Percentiles rank a stretch among this genome's conserved stretches.
phyloP scores from a whole-genome alignment of 2,113 vertebrate species.

The Pimephales promelas region DNA sequence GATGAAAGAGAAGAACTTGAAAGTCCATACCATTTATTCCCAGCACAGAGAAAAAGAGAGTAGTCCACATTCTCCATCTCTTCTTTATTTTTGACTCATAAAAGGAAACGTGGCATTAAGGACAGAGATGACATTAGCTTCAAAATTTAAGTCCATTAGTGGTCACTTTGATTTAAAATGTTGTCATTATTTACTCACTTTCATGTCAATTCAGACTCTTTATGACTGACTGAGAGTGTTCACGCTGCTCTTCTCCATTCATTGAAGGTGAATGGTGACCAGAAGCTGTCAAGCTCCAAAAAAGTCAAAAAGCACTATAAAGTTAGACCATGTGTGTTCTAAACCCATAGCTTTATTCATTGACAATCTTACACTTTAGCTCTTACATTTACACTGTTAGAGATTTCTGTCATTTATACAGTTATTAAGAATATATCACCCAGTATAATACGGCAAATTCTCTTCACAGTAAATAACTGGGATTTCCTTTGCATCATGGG shows the following conservation, averaged over 20 bases:
- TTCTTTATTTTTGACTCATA: neutral
- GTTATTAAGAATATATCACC: too few species aligned
- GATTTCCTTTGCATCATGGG: neutral
- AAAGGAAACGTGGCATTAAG: neutral
- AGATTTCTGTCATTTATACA: too few species aligned
- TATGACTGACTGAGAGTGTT: neutral
- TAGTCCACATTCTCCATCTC: neutral
- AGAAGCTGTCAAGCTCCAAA: neutral
- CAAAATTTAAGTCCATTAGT: neutral
- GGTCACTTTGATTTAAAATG: neutral
- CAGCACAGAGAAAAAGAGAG: constrained; percentile 19
- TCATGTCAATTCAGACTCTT: neutral
- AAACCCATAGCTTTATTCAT: neutral
- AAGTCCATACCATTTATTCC: constrained; percentile 36
- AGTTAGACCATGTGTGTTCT: neutral
- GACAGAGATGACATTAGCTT: neutral
- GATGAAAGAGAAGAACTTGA: constrained; percentile 44
- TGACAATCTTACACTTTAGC: neutral
- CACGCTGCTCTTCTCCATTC: neutral
- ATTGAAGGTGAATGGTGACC: neutral
- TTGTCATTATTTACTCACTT: neutral
- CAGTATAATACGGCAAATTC: too few species aligned
- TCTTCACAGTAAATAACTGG: neutral
- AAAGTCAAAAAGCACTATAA: neutral
- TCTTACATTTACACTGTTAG: neutral